A percentile compares a stretch with the other conserved stretches of the same genome.
phyloP scores from a whole-genome alignment of 2,888 invertebrate genomes.

The Clivina fossor region DNA sequence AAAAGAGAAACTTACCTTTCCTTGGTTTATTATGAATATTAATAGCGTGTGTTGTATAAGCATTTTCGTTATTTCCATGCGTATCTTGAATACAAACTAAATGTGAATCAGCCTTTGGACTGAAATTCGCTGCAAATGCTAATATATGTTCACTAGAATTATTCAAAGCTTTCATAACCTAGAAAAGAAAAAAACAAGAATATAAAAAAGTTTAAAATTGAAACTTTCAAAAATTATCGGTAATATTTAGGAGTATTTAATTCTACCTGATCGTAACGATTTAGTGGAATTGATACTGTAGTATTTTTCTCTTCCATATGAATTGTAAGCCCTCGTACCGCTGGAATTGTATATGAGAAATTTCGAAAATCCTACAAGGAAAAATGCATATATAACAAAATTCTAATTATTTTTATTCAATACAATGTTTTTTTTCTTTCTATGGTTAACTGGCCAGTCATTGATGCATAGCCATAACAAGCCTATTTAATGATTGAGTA shows the following conservation, averaged over 20 bases:
- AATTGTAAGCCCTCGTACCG: constrained; percentile 74
- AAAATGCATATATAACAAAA: constrained; percentile 7
- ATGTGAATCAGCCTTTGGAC: constrained; percentile 79
- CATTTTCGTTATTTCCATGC: constrained; percentile 64
- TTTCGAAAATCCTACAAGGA: constrained; percentile 72
- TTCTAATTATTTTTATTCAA: background rate
- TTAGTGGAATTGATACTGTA: constrained; percentile 72
- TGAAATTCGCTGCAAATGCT: constrained; percentile 80
- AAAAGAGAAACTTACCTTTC: constrained; percentile 59
- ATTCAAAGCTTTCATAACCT: constrained; percentile 73
- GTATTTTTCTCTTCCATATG: constrained; percentile 83
- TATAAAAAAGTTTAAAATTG: background rate
- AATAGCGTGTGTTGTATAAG: constrained; percentile 84
- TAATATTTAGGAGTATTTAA: no score
- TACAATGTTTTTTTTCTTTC: no score
- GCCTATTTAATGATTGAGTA: background rate
- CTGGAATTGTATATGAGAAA: constrained; percentile 76
- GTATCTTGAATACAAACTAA: constrained; percentile 81
- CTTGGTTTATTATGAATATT: constrained; percentile 81
- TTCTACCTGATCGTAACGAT: constrained; percentile 66
- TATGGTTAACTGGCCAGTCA: no score
- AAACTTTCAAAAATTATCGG: background rate
- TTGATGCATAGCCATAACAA: constrained; percentile 4
- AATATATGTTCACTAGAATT: constrained; percentile 83
- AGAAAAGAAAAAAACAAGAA: constrained; percentile 30